Conservation (phyloP, 2,113 vertebrate genomes). For the Cervus canadensis region DNA sequence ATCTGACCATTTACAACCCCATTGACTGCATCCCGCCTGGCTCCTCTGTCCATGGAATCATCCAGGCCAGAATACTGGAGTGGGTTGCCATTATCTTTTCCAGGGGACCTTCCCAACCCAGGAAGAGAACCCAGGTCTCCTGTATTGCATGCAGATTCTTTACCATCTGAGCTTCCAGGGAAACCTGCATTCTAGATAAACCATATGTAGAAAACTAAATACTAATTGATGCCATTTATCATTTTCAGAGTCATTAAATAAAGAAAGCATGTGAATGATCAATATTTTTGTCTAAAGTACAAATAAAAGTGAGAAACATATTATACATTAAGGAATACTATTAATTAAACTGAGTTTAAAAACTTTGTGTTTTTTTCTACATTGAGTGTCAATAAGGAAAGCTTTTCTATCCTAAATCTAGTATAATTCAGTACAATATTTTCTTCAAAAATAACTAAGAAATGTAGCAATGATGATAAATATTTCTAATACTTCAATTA, state of each 20-base stretch:
- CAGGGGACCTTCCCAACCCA: not conserved
- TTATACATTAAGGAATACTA: not conserved
- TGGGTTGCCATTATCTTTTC: not conserved
- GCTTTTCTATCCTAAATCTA: not conserved
- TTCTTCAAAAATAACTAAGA: not conserved
- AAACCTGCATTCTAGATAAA: not conserved
- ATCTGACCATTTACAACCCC: not conserved
- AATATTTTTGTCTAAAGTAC: not conserved
- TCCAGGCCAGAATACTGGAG: not conserved
- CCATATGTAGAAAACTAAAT: not conserved
- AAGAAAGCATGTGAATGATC: not conserved
- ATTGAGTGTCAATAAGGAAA: not conserved
- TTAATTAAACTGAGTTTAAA: not conserved
- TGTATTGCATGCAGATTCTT: not conserved
- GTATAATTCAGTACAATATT: not conserved
- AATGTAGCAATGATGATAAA: not conserved
- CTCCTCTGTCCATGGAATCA: not conserved
- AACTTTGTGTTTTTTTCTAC: not conserved
- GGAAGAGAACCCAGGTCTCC: not conserved
- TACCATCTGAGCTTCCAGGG: not conserved
- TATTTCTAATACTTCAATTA: not conserved
- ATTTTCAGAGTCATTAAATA: not conserved
- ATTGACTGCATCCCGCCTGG: rapidly evolving
- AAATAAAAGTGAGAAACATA: not conserved
- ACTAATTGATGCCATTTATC: not conserved